Evolutionary conservation across 1,140 invertebrate genomes (phyloP).

Genomic region (Colletes gigas): DNA sequence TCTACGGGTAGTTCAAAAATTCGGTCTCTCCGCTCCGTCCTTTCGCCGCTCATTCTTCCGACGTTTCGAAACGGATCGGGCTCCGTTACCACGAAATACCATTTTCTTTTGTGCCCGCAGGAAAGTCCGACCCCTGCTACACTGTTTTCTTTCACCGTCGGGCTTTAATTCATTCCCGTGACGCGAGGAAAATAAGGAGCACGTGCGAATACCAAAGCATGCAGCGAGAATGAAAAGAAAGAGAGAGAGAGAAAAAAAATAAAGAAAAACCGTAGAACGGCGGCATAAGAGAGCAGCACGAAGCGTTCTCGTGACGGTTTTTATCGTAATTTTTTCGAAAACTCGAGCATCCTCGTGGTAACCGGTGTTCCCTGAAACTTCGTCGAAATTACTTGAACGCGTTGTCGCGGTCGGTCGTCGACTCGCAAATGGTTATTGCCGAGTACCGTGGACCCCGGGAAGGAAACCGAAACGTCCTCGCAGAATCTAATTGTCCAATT

Average conservation of each 20-base stretch:
- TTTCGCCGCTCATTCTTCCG: not conserved
- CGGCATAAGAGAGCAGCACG: conserved; percentile 22
- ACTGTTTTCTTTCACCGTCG: not conserved
- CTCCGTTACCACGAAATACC: not conserved
- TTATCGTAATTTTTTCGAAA: conserved; percentile 41
- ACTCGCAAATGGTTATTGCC: conserved; percentile 55
- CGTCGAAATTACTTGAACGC: conserved; percentile 45
- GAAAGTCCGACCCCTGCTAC: not conserved
- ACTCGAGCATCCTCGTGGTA: conserved; percentile 30
- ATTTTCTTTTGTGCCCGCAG: not conserved
- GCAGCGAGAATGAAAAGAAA: not conserved
- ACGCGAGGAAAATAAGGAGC: conserved; percentile 30
- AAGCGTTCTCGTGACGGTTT: conserved; percentile 33
- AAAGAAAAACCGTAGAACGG: not conserved
- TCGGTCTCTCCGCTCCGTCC: not conserved
- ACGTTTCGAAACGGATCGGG: not conserved
- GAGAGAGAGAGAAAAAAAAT: not conserved
- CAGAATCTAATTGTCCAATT: conserved; percentile 25
- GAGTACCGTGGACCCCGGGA: not conserved
- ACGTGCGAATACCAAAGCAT: conserved; percentile 13
- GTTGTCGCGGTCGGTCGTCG: conserved; percentile 10
- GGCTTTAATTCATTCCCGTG: conserved; percentile 55
- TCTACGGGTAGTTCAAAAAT: not conserved
- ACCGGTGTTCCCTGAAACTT: conserved; percentile 43
- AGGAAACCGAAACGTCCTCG: not conserved